Evolutionary conservation across 2,888 invertebrate genomes (phyloP).

Genomic region (Drosophila parthenogenetica): DNA sequence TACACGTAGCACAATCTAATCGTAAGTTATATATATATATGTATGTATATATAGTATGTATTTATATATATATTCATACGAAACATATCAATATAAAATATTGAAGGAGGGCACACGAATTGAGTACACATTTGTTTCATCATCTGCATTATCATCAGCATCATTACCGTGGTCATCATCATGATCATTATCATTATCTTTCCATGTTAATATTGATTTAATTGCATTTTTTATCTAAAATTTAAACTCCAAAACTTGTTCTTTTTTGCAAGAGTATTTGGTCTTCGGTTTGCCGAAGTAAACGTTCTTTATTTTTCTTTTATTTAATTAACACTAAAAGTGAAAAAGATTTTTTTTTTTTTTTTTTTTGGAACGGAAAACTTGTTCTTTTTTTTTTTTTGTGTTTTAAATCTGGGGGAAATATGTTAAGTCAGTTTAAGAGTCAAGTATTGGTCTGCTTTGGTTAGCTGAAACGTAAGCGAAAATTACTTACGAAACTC

Average conservation of each 20-base stretch:
- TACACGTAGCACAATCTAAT: constrained; percentile 23
- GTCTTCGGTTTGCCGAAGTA: constrained; percentile 21
- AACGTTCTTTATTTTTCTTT: background rate
- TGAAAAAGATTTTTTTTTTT: constrained; percentile 4
- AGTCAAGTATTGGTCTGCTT: constrained; percentile 48
- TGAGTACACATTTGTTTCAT: constrained; percentile 50
- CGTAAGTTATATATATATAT: constrained; percentile 12
- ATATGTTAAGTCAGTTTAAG: constrained; percentile 18
- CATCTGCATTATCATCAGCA: background rate
- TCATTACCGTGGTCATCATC: background rate
- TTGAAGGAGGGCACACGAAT: constrained; percentile 72
- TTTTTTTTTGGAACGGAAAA: constrained; percentile 26
- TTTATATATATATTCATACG: constrained; percentile 24
- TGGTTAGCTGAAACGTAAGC: constrained; percentile 40
- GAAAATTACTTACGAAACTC: constrained; percentile 44
- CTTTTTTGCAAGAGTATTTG: constrained; percentile 7
- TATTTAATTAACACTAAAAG: background rate
- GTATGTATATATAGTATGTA: constrained; percentile 19
- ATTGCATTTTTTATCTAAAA: background rate
- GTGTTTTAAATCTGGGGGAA: background rate
- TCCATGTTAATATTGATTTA: constrained; percentile 4
- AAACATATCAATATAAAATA: constrained; percentile 56
- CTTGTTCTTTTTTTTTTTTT: background rate
- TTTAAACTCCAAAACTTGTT: background rate
- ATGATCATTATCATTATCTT: constrained; percentile 2